Evolutionary conservation across 1,140 invertebrate species (phyloP).

Genomic region (Rhopalosiphum padi): DNA sequence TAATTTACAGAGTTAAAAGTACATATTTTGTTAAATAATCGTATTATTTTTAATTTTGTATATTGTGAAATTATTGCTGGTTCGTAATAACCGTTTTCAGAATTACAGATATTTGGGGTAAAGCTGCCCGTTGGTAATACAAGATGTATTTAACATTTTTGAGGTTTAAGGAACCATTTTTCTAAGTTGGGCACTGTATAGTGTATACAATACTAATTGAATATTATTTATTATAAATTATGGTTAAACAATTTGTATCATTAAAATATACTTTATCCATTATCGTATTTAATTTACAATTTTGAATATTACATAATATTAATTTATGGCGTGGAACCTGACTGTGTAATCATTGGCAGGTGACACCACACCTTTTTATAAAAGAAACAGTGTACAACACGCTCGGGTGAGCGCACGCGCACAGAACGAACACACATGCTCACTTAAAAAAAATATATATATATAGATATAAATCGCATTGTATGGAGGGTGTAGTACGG

Average conservation of each 20-base stretch:
- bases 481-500: constrained; percentile 42
- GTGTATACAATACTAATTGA: neutral
- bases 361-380: constrained; percentile 22
- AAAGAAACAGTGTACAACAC: constrained; percentile 9
- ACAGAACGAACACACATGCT: neutral
- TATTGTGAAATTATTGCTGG: neutral
- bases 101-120: neutral
- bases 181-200: neutral
- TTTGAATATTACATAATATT: constrained; percentile 12
- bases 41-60: neutral
- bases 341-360: neutral
- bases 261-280: neutral
- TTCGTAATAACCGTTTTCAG: neutral
- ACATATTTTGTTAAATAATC: neutral
- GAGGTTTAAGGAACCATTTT: neutral
- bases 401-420: neutral
- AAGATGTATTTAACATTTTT: neutral
- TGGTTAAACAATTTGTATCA: neutral
- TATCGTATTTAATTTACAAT: neutral
- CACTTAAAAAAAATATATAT: neutral
- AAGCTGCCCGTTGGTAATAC: neutral
- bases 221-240: neutral
- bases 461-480: neutral
- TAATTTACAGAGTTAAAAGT: too few species aligned
- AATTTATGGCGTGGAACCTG: neutral